phyloP scores from a whole-genome alignment of 1,140 invertebrate species.

The Holcopasites calliopsidis region DNA sequence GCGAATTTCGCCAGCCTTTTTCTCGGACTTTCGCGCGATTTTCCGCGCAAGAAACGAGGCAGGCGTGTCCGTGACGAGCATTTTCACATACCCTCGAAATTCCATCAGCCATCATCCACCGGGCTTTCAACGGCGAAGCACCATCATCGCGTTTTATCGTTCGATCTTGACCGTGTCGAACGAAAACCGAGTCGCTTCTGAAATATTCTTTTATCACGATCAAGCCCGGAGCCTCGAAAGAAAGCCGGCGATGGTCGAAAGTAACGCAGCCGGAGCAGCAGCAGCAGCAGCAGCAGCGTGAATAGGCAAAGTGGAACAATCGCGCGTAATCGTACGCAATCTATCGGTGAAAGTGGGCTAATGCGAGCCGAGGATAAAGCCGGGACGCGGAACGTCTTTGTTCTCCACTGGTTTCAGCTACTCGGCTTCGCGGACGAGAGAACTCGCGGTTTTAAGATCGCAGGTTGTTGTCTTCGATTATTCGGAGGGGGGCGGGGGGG shows the following conservation, averaged over 20 bases:
- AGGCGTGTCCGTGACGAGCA: conserved; percentile 5
- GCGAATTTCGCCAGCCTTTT: neutral
- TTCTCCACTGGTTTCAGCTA: conserved; percentile 35
- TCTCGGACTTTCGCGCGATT: neutral
- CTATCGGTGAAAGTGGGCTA: conserved; percentile 64
- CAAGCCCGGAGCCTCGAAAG: too few species aligned
- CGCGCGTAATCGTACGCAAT: conserved; percentile 63
- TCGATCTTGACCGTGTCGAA: conserved; percentile 23
- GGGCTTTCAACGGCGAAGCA: neutral
- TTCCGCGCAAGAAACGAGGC: neutral
- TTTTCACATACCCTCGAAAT: neutral
- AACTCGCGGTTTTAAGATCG: too few species aligned
- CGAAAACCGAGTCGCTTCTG: conserved; percentile 2
- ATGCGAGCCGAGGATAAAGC: conserved; percentile 29
- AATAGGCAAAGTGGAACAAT: conserved; percentile 60
- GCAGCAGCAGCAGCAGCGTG: conserved; percentile 15
- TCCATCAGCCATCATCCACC: neutral
- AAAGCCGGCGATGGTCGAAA: too few species aligned
- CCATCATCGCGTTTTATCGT: conserved; percentile 27
- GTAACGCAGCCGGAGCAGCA: conserved; percentile 22
- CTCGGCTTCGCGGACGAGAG: neutral
- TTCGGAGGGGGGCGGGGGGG: too few species aligned
- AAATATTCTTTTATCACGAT: conserved; percentile 33
- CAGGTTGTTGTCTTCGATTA: too few species aligned
- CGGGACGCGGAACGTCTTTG: conserved; percentile 52